phyloP scores from a whole-genome alignment of 2,888 invertebrate genomes.

The Agriopis leucophaearia region DNA sequence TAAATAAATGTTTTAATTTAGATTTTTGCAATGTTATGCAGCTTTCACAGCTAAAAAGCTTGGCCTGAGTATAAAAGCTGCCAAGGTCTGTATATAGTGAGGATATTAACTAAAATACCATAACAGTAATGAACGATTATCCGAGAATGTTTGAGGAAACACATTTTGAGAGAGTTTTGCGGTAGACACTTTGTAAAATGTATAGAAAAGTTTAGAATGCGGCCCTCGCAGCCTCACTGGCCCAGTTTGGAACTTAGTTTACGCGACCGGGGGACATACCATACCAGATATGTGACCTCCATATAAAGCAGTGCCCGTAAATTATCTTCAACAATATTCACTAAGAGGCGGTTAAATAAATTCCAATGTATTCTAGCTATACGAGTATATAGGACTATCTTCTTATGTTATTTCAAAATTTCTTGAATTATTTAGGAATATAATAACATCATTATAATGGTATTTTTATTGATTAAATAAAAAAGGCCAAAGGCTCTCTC shows the following conservation, averaged over 20 bases:
- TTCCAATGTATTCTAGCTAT: neutral
- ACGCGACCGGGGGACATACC: slow-evolving; percentile 13
- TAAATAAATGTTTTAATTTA: too few species aligned
- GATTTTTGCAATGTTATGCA: too few species aligned
- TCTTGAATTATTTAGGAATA: too few species aligned
- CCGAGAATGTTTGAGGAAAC: neutral
- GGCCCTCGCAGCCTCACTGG: slow-evolving; percentile 2
- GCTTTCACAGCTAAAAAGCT: too few species aligned
- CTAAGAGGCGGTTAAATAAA: neutral
- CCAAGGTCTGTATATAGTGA: neutral
- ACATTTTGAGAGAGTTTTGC: neutral
- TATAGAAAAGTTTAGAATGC: neutral
- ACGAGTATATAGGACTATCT: too few species aligned
- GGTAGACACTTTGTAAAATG: neutral
- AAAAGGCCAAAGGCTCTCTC: too few species aligned
- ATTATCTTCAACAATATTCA: slow-evolving; percentile 13
- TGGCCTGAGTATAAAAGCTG: too few species aligned
- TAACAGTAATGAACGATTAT: neutral
- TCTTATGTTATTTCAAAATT: too few species aligned
- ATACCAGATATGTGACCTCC: slow-evolving; percentile 13
- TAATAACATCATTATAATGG: too few species aligned
- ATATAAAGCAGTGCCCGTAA: slow-evolving; percentile 10
- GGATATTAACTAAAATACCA: neutral
- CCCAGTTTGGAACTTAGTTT: slow-evolving; percentile 25
- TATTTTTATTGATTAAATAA: too few species aligned